These are phyloP conservation scores for Micrasema longulum DNA, from an alignment of 1,140 invertebrate species.

Conservation along the genomic window DNA sequence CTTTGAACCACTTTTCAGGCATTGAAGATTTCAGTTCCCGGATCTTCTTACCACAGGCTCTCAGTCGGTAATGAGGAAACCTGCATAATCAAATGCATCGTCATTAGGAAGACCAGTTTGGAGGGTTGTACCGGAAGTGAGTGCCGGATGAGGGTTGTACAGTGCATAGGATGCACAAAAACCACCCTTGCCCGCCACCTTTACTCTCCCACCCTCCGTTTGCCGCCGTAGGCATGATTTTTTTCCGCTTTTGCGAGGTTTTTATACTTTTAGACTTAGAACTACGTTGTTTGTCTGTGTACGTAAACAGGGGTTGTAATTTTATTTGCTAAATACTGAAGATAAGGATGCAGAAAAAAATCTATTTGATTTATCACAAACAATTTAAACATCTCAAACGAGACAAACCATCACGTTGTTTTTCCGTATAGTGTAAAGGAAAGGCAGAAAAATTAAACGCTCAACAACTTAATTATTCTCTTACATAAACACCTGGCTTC, in stretches of 20 bases:
- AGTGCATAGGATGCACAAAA: constrained; percentile 22
- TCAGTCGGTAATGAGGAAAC: constrained; percentile 40
- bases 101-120: constrained; percentile 40
- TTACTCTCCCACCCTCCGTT: not conserved
- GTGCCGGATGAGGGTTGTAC: constrained; percentile 26
- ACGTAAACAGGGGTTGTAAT: too few relatives aligned
- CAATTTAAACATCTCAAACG: too few relatives aligned
- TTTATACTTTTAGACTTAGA: not conserved
- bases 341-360: too few relatives aligned
- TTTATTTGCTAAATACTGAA: too few relatives aligned
- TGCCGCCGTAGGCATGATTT: not conserved
- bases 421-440: too few relatives aligned
- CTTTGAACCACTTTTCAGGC: constrained; percentile 11
- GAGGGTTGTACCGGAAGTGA: constrained; percentile 28
- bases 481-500: too few relatives aligned
- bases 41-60: constrained; percentile 27
- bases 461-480: too few relatives aligned
- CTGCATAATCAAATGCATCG: constrained; percentile 45
- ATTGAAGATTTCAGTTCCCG: not conserved
- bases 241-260: not conserved
- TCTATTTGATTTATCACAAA: too few relatives aligned
- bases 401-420: too few relatives aligned
- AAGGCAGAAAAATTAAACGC: too few relatives aligned
- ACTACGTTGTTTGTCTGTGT: too few relatives aligned
- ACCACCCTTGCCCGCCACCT: not conserved